Evolutionary conservation across 2,113 vertebrate species (phyloP).

Genomic region (Ochotona princeps): DNA sequence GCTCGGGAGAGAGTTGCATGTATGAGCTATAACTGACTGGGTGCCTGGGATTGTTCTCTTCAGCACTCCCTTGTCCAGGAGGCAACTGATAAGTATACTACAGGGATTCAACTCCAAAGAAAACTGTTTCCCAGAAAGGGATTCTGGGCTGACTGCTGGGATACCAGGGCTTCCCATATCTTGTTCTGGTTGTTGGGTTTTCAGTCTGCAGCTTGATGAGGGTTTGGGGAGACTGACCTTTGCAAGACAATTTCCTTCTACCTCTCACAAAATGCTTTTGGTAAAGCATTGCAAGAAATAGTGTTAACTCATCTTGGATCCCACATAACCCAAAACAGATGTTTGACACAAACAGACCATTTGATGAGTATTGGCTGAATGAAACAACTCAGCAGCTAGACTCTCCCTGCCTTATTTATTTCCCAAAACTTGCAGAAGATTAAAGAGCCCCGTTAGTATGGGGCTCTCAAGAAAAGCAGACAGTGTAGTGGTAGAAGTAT

Average conservation of each 20-base stretch:
- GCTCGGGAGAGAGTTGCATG: not conserved
- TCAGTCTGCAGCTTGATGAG: not conserved
- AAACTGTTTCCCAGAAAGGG: not conserved
- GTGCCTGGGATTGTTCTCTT: not conserved
- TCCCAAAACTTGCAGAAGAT: not conserved
- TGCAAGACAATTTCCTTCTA: not conserved
- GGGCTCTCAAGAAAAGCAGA: not conserved
- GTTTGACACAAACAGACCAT: not conserved
- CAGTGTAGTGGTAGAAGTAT: not conserved
- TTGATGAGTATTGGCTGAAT: not conserved
- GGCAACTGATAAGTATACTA: not conserved
- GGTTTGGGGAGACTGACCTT: not conserved
- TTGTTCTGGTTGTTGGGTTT: not conserved
- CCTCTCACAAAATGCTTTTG: not conserved
- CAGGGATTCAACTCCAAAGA: not conserved
- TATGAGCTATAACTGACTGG: not conserved
- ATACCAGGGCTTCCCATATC: not conserved
- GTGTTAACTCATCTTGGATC: not conserved
- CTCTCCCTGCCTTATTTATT: not conserved
- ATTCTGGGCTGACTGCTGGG: not conserved
- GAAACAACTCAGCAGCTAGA: not conserved
- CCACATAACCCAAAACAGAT: not conserved
- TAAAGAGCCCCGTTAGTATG: not conserved
- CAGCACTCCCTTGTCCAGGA: not conserved
- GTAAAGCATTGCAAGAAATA: not conserved